Conservation (phyloP, 30 jellyfish, hydroid and myxozoan species). For the Turritopsis dohrnii region DNA sequence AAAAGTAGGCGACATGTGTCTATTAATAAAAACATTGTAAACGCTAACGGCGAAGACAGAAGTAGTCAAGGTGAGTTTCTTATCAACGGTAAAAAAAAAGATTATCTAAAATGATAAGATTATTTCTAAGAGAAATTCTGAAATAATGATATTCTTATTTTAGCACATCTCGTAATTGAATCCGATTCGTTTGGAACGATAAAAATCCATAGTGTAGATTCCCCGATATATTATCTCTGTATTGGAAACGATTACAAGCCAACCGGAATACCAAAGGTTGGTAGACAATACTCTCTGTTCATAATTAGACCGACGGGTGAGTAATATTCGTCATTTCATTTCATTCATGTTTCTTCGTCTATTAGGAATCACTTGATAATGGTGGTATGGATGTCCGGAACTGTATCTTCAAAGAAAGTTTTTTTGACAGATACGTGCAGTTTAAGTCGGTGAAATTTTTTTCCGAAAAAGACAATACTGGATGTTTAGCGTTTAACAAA, state of each 20-base stretch:
- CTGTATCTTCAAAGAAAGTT: constrained; percentile 75
- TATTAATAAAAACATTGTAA: not conserved
- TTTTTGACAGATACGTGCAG: constrained; percentile 61
- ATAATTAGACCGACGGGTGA: not conserved
- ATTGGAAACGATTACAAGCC: constrained; percentile 38
- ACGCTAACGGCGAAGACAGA: constrained; percentile 17
- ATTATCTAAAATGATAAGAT: not conserved
- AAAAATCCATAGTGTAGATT: constrained; percentile 25
- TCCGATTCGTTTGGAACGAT: constrained; percentile 39
- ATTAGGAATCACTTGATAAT: not conserved
- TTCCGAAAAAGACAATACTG: constrained; percentile 20
- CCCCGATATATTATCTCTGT: constrained; percentile 26
- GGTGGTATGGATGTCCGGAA: constrained; percentile 22
- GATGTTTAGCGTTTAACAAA: constrained; percentile 72
- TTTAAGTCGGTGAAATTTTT: constrained; percentile 46
- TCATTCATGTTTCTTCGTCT: not conserved
- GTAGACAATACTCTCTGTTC: not conserved
- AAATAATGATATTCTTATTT: not conserved
- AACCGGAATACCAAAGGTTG: constrained; percentile 31
- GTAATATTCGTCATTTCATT: not conserved
- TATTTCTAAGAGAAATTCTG: no score
- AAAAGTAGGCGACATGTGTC: constrained; percentile 19
- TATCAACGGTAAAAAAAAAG: no score
- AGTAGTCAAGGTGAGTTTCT: not conserved
- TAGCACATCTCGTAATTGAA: constrained; percentile 37